Evolutionary conservation across 2,888 invertebrate species (phyloP).

Genomic region (Crepidodera aurea): DNA sequence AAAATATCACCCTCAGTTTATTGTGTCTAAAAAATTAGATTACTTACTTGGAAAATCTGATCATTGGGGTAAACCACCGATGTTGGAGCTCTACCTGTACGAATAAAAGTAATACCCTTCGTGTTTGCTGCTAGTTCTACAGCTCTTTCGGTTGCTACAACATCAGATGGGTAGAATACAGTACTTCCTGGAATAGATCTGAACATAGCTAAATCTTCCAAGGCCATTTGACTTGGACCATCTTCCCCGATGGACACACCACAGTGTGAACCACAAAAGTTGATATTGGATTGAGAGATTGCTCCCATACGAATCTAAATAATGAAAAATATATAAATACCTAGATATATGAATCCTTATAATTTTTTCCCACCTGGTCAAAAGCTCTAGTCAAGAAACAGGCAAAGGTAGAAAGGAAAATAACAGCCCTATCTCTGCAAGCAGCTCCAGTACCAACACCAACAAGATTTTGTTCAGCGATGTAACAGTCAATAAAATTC

Average conservation of each 20-base stretch:
- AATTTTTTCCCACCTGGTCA: constrained; percentile 79
- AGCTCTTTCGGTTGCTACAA: constrained; percentile 91
- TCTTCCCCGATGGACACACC: constrained; percentile 98
- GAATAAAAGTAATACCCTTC: constrained; percentile 87
- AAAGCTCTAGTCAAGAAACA: constrained; percentile 96
- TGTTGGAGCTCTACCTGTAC: constrained; percentile 92
- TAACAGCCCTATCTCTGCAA: constrained; percentile 90
- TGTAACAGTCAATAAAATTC: constrained; percentile 95
- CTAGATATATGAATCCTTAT: neutral
- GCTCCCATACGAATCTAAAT: constrained; percentile 95
- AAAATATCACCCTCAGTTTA: too few species aligned
- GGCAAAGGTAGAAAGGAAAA: constrained; percentile 96
- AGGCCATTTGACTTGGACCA: constrained; percentile 98
- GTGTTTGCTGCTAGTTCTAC: constrained; percentile 96
- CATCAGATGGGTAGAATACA: constrained; percentile 86
- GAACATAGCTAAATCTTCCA: constrained; percentile 97
- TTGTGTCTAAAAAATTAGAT: too few species aligned
- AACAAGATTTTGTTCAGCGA: constrained; percentile 97
- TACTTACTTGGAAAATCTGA: constrained; percentile 74
- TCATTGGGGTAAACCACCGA: constrained; percentile 85
- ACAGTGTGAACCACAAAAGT: constrained; percentile 95
- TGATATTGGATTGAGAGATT: constrained; percentile 96
- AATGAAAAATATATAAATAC: too few species aligned
- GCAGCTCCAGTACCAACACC: constrained; percentile 95
- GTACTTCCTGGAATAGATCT: constrained; percentile 84